These are phyloP conservation scores for Trichonephila clavata DNA, from an alignment of 1,140 invertebrate genomes.

Conservation along the genomic window DNA sequence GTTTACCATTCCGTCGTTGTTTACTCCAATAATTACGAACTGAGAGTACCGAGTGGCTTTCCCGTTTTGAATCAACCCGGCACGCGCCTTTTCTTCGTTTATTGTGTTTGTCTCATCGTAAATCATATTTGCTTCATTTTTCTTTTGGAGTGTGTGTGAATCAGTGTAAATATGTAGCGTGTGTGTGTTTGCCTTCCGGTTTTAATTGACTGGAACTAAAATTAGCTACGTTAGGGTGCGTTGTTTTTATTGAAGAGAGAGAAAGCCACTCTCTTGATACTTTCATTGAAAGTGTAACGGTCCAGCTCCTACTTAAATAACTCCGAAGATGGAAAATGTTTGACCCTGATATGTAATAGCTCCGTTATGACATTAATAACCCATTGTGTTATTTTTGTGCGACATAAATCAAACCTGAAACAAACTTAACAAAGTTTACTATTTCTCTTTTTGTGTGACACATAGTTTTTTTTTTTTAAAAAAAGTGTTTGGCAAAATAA, in stretches of 20 bases:
- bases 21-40: conserved; percentile 7
- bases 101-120: neutral
- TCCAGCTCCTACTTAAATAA: neutral
- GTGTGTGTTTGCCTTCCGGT: neutral
- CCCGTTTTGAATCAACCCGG: neutral
- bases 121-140: conserved; percentile 32
- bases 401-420: too few relatives aligned
- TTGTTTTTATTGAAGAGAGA: neutral
- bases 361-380: too few relatives aligned
- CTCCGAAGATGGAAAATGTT: neutral
- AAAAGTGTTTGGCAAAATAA: too few relatives aligned
- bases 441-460: too few relatives aligned
- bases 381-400: too few relatives aligned
- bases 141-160: conserved; percentile 37
- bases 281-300: conserved; percentile 7
- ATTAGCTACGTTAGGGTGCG: neutral
- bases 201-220: conserved; percentile 19
- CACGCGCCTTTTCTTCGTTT: conserved; percentile 11
- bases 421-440: too few relatives aligned
- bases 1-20: conserved; percentile 20
- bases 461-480: too few relatives aligned
- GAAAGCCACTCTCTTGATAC: neutral
- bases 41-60: neutral
- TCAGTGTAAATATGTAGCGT: conserved; percentile 12
- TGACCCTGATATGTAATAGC: neutral